Percentiles rank a stretch among this genome's conserved stretches.
Conservation (phyloP, 2,888 invertebrate species). For the Nemapogon koenigi region DNA sequence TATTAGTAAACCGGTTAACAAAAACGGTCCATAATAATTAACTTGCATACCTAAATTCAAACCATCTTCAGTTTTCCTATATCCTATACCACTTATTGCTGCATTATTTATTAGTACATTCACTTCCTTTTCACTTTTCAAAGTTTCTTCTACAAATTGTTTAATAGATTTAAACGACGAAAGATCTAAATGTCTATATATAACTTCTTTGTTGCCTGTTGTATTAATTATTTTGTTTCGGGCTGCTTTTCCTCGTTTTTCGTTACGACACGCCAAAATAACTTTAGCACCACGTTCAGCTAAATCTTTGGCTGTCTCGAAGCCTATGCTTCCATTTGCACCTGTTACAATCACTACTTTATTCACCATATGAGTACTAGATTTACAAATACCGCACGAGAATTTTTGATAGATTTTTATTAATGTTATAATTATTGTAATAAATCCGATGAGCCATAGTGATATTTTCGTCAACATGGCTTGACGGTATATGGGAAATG, state of each 20-base stretch:
- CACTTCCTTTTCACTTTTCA: slow-evolving; percentile 49
- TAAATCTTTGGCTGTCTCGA: slow-evolving; percentile 58
- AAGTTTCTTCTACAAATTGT: slow-evolving; percentile 62
- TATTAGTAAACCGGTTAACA: slow-evolving; percentile 70
- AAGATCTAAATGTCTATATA: slow-evolving; percentile 44
- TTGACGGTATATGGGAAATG: too few species aligned
- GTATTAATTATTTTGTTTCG: slow-evolving; percentile 39
- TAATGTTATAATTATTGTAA: slow-evolving; percentile 24
- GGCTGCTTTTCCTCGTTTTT: slow-evolving; percentile 38
- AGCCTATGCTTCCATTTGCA: slow-evolving; percentile 57
- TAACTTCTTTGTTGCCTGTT: slow-evolving; percentile 41
- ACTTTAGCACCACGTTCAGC: slow-evolving; percentile 57
- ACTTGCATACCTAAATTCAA: slow-evolving; percentile 73
- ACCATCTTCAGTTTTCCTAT: slow-evolving; percentile 67
- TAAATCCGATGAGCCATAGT: slow-evolving; percentile 16
- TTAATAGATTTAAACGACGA: slow-evolving; percentile 53
- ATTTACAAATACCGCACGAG: slow-evolving; percentile 44
- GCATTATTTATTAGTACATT: slow-evolving; percentile 69
- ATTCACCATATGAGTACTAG: slow-evolving; percentile 53
- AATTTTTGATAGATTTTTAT: slow-evolving; percentile 48
- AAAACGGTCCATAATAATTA: slow-evolving; percentile 76
- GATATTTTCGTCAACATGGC: background rate
- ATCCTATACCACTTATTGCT: slow-evolving; percentile 52
- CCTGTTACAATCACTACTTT: slow-evolving; percentile 55
- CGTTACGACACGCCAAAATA: slow-evolving; percentile 56